Conservation (phyloP, 2,888 invertebrate species). For the Eugnorisma glareosa region DNA sequence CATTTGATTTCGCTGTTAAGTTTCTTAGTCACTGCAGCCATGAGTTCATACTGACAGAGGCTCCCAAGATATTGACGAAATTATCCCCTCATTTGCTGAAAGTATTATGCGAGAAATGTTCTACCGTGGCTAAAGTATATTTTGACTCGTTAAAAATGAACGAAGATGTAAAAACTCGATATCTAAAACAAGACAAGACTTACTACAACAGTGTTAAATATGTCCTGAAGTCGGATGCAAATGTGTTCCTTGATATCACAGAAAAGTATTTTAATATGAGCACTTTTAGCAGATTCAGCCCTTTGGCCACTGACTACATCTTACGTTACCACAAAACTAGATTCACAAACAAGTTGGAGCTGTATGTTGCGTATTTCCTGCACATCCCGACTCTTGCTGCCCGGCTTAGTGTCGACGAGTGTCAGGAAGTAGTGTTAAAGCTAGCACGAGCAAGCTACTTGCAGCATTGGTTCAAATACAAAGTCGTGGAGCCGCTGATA, state of each 20-base stretch:
- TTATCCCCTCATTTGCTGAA: conserved; percentile 75
- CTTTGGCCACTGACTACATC: conserved; percentile 72
- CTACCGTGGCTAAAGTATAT: conserved; percentile 73
- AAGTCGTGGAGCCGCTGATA: conserved; percentile 76
- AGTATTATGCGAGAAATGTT: conserved; percentile 75
- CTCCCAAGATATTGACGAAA: conserved; percentile 70
- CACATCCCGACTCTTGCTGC: conserved; percentile 73
- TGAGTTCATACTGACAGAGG: conserved; percentile 72
- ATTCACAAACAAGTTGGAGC: conserved; percentile 74
- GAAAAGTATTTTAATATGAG: conserved; percentile 74
- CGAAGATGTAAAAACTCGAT: conserved; percentile 62
- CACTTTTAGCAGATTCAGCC: conserved; percentile 62
- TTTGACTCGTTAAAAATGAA: conserved; percentile 73
- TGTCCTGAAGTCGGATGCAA: conserved; percentile 73
- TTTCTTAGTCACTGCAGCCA: conserved; percentile 75
- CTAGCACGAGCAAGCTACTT: conserved; percentile 77
- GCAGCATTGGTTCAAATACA: conserved; percentile 73
- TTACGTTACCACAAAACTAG: conserved; percentile 73
- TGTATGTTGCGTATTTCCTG: conserved; percentile 75
- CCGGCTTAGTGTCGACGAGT: conserved; percentile 72
- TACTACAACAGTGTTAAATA: conserved; percentile 74
- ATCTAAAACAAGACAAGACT: conserved; percentile 60
- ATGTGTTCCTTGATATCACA: conserved; percentile 74
- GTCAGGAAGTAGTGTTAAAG: conserved; percentile 72
- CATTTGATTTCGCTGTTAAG: conserved; percentile 73